These are phyloP conservation scores for Neosalanx taihuensis DNA, from an alignment of 2,797 vertebrate genomes.

Conservation along the genomic window DNA sequence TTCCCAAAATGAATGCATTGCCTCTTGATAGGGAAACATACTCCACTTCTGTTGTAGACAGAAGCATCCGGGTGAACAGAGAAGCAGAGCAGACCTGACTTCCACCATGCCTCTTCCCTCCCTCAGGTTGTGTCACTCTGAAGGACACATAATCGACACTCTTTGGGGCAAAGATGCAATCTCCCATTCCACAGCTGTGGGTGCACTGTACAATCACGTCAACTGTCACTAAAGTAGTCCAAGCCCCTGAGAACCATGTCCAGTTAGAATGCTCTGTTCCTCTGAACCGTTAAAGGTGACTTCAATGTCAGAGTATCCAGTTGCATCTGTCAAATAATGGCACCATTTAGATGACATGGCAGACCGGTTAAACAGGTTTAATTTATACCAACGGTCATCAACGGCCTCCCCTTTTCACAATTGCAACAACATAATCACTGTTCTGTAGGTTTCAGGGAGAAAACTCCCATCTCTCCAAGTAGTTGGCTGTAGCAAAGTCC, in stretches of 20 bases:
- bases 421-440: slow-evolving; percentile 8
- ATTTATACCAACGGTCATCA: background rate
- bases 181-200: slow-evolving; percentile 32
- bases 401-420: slow-evolving; percentile 1
- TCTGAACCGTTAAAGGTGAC: slow-evolving; percentile 45
- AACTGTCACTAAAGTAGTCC: slow-evolving; percentile 51
- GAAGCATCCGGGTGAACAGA: background rate
- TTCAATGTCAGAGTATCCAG: slow-evolving; percentile 35
- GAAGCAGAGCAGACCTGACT: background rate
- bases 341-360: slow-evolving; percentile 19
- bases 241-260: slow-evolving; percentile 28
- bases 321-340: slow-evolving; percentile 29
- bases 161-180: slow-evolving; percentile 32
- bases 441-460: slow-evolving; percentile 6
- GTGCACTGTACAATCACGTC: slow-evolving; percentile 49
- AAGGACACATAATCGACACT: slow-evolving; percentile 46
- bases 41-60: background rate
- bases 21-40: background rate
- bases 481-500: slow-evolving; percentile 13
- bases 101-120: slow-evolving; percentile 21
- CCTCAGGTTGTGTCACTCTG: slow-evolving; percentile 30
- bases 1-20: background rate
- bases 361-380: slow-evolving; percentile 7
- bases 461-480: slow-evolving; percentile 25
- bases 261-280: slow-evolving; percentile 29